Evolutionary conservation across 2,113 vertebrate species (phyloP), one percentile per base, ranked within the genome.

Genomic region (Aix galericulata): DNA sequence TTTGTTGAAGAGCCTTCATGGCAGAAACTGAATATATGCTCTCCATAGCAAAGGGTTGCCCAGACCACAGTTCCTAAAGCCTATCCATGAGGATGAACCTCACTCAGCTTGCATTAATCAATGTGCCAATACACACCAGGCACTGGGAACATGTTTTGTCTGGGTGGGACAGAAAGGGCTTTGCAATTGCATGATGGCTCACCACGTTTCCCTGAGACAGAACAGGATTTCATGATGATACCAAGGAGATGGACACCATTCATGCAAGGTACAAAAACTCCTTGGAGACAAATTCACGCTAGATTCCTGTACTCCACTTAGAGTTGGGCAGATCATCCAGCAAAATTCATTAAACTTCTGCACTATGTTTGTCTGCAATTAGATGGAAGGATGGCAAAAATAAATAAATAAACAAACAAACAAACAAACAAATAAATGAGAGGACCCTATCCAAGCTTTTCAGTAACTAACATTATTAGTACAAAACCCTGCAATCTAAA

Each of bases 61-160:
- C 72, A 60, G 6, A 13, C n/a, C 38, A 64, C 1, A 8, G 82
- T 72, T 87, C 46, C 84, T 32, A 34, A 58, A 68, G 59, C 26
- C 52, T 36, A 59, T 26, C 21, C 21, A 3, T 31, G 36, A 75
- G 56, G 46, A 46, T 50, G 60, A 75, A 7, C 21, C 31, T 72
- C 36, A 59, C 14, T 18, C 40, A 82, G 40, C 27, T 53, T 79
- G 48, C 32, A 86, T 78, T 91, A 62, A 63, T 55, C 48, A 8
- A 1, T 40, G 48, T 21, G 29, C n/a, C 52, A 63, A 9, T 53
- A 55, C 25, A 14, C 14, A 23, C 16, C 48, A 75, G 18, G 16
- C 13, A 31, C 40, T 48, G 1, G 0, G 50, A 93, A 66, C 21
- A 16, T 0, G 0, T 3, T 12, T 60, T n/a, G 25, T 29, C 66